phyloP scores from a whole-genome alignment of 2,113 vertebrate genomes.

The Myrmecobius fasciatus region DNA sequence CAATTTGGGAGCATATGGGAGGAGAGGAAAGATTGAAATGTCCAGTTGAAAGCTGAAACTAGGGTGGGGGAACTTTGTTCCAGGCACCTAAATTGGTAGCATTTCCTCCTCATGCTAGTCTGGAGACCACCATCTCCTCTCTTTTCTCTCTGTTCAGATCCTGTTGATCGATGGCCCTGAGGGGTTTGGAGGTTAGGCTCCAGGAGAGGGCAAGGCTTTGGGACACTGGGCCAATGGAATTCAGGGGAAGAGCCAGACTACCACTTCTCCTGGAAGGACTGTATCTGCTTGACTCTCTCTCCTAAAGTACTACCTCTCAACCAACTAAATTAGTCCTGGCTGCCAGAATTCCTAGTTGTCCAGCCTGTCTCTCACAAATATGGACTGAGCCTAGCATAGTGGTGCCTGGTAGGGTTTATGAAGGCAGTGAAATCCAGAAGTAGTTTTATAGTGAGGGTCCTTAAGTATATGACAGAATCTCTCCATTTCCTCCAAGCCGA shows the following conservation, averaged over 20 bases:
- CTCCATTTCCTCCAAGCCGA: not conserved
- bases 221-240: not conserved
- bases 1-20: not conserved
- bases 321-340: not conserved
- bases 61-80: not conserved
- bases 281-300: not conserved
- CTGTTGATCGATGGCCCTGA: not conserved
- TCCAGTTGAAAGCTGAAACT: not conserved
- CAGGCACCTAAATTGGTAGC: not conserved
- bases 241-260: not conserved
- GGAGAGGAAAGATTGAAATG: not conserved
- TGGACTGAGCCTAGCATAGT: not conserved
- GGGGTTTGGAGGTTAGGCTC: not conserved
- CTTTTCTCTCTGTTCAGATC: not conserved
- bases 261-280: not conserved
- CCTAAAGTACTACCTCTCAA: not conserved
- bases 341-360: not conserved
- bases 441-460: not conserved
- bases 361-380: not conserved
- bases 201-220: not conserved
- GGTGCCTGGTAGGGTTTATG: not conserved
- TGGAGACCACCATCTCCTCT: not conserved
- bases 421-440: not conserved
- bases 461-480: not conserved
- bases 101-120: not conserved